Percentiles rank a stretch among this genome's conserved stretches.
Evolutionary conservation across 2,113 vertebrate genomes (phyloP).

Genomic region (Sylvilagus bachmani): DNA sequence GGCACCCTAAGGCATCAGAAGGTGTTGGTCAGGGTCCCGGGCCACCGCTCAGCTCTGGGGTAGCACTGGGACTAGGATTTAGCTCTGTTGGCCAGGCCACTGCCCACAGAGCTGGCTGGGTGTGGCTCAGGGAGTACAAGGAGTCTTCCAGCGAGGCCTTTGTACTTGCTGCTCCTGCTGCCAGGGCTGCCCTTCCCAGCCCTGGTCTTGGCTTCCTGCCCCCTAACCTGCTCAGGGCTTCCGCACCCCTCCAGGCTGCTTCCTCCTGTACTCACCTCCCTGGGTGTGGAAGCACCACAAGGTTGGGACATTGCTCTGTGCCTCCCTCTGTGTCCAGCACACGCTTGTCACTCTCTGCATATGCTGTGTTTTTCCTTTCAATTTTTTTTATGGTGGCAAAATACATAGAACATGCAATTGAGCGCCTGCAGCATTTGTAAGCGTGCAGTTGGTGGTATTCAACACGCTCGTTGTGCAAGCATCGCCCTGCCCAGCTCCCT

Average conservation of each 20-base stretch:
- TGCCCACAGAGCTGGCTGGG: rapidly evolving
- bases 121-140: not conserved
- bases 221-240: not conserved
- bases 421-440: not conserved
- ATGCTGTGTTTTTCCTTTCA: not conserved
- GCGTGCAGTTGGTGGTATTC: too few relatives aligned
- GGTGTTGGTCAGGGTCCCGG: not conserved
- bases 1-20: not conserved
- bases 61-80: not conserved
- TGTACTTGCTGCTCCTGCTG: not conserved
- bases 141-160: not conserved
- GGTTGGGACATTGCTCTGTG: not conserved
- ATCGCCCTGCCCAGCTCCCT: not conserved
- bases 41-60: not conserved
- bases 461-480: not conserved
- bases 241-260: not conserved
- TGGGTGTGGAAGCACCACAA: not conserved
- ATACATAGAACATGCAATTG: not conserved
- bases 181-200: not conserved
- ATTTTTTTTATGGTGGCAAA: not conserved
- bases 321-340: too few relatives aligned
- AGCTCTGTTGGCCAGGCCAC: not conserved
- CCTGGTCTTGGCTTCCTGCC: not conserved
- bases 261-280: not conserved
- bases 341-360: not conserved